These are phyloP conservation scores for Tarsius wallacei DNA, from an alignment of 2,797 vertebrate species.

Conservation along the genomic window DNA sequence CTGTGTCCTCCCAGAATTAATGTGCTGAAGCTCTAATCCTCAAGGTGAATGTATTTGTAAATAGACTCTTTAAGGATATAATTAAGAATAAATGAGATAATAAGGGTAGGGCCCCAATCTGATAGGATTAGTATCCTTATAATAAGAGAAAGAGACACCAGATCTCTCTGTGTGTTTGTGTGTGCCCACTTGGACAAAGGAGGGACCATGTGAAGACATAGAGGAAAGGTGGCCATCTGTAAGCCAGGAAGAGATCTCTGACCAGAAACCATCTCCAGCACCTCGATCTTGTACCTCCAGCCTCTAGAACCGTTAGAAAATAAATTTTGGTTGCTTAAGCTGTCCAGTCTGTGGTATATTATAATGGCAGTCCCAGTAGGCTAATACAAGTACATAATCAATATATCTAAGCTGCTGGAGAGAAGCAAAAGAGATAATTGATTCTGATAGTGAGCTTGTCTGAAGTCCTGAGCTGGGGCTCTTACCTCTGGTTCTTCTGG, in stretches of 20 bases:
- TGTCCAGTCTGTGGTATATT: background rate
- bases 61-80: background rate
- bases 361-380: background rate
- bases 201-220: background rate
- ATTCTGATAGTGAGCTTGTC: conserved; percentile 48
- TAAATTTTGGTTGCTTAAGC: conserved; percentile 16
- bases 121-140: background rate
- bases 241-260: background rate
- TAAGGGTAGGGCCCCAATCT: background rate
- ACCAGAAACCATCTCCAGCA: background rate
- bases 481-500: conserved; percentile 52
- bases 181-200: background rate
- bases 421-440: conserved; percentile 54
- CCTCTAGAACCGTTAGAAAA: conserved; percentile 10
- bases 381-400: conserved; percentile 8
- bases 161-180: background rate
- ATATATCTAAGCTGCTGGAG: conserved; percentile 45
- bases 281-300: background rate
- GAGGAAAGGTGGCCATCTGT: background rate
- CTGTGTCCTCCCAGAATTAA: background rate
- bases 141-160: background rate
- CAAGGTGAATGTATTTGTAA: background rate
- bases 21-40: background rate
- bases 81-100: conserved; percentile 9
- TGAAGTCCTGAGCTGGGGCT: background rate